Evolutionary conservation across 2,888 invertebrate species (phyloP), one percentile per base, ranked within the genome.

Genomic region (Brachylomia viminalis): DNA sequence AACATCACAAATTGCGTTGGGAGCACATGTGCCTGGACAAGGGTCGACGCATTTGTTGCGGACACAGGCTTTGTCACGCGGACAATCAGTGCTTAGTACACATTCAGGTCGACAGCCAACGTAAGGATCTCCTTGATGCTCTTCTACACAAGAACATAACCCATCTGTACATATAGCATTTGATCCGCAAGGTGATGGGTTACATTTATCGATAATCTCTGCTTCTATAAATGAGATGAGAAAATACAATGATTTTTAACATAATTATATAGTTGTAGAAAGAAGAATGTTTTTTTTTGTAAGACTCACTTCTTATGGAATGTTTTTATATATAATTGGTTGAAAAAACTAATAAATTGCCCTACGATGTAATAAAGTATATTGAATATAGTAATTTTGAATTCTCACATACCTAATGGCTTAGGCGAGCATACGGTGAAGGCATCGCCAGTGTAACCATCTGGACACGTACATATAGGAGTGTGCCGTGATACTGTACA

Each of bases 401-500:
- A 67, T 59, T 30, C 15, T 33, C 23, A 72, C 84, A 2, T 92
- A 96, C 96, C 93, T 86, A 90, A 93, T 82, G 94, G 95, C 92
- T 95, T 97, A 42, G 93, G 91, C 81, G 91, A 85, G 90, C 98
- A 97, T 83, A 95, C 89, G 78, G 95, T 96, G 87, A 97, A 97
- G 7, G 98, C 97, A 94, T 98, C 97, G 17, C 98, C 98, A 20
- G 97, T 97, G 85, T 97, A 97, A 64, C 97, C 98, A 93, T 96
- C 97, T 92, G 97, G 97, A 90, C 98, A 98, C 4, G 97, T 96
- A 90, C 98, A 98, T 65, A 97, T 97, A 15, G 98, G 98, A 71
- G 97, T 97, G 88, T 98, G 98, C 89, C 97, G 97, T 27, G 97
- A 96, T 20, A 98, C 98, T 59, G 94, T 93, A 90, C 98, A 97